Evolutionary conservation across 2,888 invertebrate species (phyloP).

Genomic region (Melieria crassipennis): DNA sequence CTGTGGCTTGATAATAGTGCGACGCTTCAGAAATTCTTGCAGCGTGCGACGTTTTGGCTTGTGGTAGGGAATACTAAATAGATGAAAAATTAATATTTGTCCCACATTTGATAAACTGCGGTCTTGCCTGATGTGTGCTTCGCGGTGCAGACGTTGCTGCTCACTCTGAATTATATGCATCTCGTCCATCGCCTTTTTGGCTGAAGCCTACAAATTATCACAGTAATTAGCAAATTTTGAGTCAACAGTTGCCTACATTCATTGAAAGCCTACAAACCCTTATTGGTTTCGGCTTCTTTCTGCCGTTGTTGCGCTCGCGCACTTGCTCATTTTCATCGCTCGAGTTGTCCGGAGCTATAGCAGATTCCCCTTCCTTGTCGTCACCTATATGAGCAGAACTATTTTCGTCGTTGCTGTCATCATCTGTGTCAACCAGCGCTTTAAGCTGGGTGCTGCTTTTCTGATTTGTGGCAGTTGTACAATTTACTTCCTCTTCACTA

Average conservation of each 20-base stretch:
- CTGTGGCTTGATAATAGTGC: constrained; percentile 54
- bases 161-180: constrained; percentile 84
- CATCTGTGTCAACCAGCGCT: not conserved
- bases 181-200: constrained; percentile 75
- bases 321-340: not conserved
- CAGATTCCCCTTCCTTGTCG: not conserved
- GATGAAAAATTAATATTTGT: not conserved
- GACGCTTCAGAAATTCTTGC: constrained; percentile 76
- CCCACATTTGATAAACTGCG: not conserved
- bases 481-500: no score
- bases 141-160: constrained; percentile 82
- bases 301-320: not conserved
- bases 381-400: not conserved
- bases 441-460: no score
- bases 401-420: not conserved
- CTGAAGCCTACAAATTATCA: constrained; percentile 69
- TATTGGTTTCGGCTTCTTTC: not conserved
- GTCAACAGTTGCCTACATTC: not conserved
- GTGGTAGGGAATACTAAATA: constrained; percentile 81
- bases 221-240: constrained; percentile 1
- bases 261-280: not conserved
- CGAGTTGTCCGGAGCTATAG: not conserved
- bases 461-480: no score
- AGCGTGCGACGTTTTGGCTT: constrained; percentile 81
- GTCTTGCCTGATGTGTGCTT: constrained; percentile 70